Evolutionary conservation across 2,888 invertebrate species (phyloP).

Genomic region (Xestoiulus laeticollis): DNA sequence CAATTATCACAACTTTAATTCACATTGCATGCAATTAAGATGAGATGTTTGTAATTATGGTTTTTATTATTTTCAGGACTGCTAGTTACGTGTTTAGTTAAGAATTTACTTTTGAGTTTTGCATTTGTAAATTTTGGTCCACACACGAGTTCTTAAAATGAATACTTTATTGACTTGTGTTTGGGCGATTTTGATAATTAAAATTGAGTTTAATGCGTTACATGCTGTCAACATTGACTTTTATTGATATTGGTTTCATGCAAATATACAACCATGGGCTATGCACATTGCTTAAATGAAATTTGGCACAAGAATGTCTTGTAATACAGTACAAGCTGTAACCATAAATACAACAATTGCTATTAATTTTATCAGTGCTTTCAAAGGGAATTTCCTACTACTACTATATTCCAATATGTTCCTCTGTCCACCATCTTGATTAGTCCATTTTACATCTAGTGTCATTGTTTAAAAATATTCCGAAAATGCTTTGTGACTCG

Average conservation of each 20-base stretch:
- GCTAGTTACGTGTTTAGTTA: background rate
- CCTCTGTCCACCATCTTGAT: too few relatives aligned
- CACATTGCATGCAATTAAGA: background rate
- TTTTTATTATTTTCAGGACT: background rate
- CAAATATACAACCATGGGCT: background rate
- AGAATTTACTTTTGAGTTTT: background rate
- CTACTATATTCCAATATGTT: too few relatives aligned
- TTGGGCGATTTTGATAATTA: background rate
- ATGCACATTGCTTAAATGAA: too few relatives aligned
- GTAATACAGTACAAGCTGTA: too few relatives aligned
- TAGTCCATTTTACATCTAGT: too few relatives aligned
- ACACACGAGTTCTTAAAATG: background rate
- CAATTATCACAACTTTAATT: too few relatives aligned
- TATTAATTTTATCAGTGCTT: too few relatives aligned
- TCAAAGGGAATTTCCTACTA: too few relatives aligned
- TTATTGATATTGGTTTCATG: background rate
- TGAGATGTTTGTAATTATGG: background rate
- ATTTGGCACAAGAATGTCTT: too few relatives aligned
- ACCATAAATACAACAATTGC: too few relatives aligned
- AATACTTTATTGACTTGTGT: background rate
- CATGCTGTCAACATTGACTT: background rate
- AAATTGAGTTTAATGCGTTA: background rate
- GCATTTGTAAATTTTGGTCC: background rate
- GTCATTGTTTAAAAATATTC: too few relatives aligned
- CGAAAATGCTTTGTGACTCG: too few relatives aligned